Evolutionary conservation across 2,113 vertebrate genomes (phyloP).

Genomic region (Microcebus jonahi): DNA sequence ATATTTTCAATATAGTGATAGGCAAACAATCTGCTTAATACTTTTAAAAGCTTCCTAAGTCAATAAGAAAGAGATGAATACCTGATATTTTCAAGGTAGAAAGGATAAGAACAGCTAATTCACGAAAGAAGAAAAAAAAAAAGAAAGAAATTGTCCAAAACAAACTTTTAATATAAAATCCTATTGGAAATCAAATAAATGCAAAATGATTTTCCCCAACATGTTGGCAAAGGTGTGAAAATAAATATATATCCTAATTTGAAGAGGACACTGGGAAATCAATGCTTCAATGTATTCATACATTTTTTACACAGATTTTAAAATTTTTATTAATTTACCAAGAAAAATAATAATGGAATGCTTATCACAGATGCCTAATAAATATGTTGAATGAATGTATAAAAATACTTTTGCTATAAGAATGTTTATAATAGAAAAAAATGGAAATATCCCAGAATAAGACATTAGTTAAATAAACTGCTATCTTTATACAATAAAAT

Average conservation of each 20-base stretch:
- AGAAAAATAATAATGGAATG: neutral
- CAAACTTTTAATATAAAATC: neutral
- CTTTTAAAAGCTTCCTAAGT: neutral
- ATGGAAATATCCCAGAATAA: neutral
- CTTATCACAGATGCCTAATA: neutral
- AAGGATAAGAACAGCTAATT: neutral
- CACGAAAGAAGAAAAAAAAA: neutral
- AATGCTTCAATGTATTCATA: neutral
- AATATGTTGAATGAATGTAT: conserved; percentile 20
- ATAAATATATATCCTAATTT: neutral
- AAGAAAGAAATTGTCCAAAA: neutral
- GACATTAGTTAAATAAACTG: neutral
- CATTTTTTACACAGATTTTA: neutral
- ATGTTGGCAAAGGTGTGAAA: neutral
- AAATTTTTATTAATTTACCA: neutral
- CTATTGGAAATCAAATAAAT: conserved; percentile 1
- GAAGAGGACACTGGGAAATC: neutral
- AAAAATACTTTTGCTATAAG: neutral
- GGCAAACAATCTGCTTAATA: neutral
- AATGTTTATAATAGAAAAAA: conserved; percentile 8
- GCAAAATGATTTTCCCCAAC: neutral
- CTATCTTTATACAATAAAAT: neutral
- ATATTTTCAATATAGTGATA: neutral
- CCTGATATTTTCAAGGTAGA: neutral
- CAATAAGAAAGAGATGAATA: neutral